Percentiles rank a stretch among this genome's conserved stretches.
These are phyloP conservation scores for Oncopodura yosiiana DNA, from an alignment of 1,140 invertebrate species.

Conservation along the genomic window DNA sequence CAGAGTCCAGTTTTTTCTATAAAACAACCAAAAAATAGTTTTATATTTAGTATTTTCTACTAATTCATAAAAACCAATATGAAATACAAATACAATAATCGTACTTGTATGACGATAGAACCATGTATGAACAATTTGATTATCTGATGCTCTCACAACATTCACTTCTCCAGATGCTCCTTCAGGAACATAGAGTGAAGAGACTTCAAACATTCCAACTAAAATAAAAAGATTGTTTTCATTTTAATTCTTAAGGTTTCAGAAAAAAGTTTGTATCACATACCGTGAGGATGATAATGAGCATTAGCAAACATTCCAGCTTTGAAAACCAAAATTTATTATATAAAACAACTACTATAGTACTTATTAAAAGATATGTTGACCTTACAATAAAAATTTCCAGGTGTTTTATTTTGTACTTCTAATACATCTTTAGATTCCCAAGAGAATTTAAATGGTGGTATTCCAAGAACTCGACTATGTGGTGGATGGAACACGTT, in stretches of 20 bases:
- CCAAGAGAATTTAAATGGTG: conserved; percentile 22
- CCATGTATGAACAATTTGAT: conserved; percentile 21
- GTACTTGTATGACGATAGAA: conserved; percentile 9
- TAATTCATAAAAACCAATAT: neutral
- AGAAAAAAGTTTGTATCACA: too few species aligned
- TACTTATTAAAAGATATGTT: too few species aligned
- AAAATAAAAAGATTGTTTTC: too few species aligned
- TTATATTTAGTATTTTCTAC: too few species aligned
- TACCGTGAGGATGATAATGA: conserved; percentile 4
- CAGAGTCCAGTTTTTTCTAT: conserved; percentile 15
- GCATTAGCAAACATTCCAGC: conserved; percentile 12
- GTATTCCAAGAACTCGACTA: conserved; percentile 6
- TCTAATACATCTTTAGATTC: conserved; percentile 17
- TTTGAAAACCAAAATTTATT: too few species aligned
- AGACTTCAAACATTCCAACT: conserved; percentile 15
- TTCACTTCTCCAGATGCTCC: conserved; percentile 9
- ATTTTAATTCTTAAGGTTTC: too few species aligned
- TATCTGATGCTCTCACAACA: conserved; percentile 10
- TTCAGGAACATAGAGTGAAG: neutral
- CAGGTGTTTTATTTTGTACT: conserved; percentile 2
- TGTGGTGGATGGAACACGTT: conserved; percentile 12
- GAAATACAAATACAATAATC: neutral
- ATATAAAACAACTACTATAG: too few species aligned
- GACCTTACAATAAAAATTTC: conserved; percentile 14
- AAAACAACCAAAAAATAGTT: neutral